A percentile compares a stretch with the other conserved stretches of the same genome.
Evolutionary conservation across 2,888 invertebrate genomes (phyloP).

Genomic region (Polyommatus iphigenia): DNA sequence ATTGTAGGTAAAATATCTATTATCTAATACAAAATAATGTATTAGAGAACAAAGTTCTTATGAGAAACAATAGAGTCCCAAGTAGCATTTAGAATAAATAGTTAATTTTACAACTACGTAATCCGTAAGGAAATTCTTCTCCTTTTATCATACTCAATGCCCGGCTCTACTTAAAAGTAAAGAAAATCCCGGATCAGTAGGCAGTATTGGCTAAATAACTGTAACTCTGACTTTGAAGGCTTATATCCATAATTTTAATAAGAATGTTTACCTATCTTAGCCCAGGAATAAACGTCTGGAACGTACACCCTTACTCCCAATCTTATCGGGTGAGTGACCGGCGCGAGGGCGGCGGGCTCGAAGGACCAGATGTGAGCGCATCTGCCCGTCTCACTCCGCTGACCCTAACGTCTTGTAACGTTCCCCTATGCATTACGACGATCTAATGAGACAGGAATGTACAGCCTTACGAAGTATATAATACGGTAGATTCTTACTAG

Average conservation of each 20-base stretch:
- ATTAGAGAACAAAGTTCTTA: too few species aligned
- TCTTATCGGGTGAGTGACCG: slow-evolving; percentile 35
- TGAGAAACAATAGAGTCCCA: too few species aligned
- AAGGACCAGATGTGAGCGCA: slow-evolving; percentile 47
- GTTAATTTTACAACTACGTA: too few species aligned
- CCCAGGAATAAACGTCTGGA: background rate
- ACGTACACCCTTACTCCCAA: background rate
- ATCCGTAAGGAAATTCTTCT: too few species aligned
- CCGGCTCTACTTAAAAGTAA: too few species aligned
- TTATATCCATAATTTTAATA: background rate
- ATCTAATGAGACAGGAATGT: background rate
- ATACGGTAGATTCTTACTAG: too few species aligned
- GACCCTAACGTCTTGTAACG: slow-evolving; percentile 52
- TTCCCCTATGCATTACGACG: slow-evolving; percentile 15
- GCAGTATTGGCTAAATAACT: background rate
- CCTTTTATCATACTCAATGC: too few species aligned
- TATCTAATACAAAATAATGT: too few species aligned
- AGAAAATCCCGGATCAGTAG: background rate
- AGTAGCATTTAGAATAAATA: too few species aligned
- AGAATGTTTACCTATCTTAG: background rate
- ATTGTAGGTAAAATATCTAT: too few species aligned
- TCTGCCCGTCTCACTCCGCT: slow-evolving; percentile 50
- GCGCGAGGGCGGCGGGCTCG: slow-evolving; percentile 30
- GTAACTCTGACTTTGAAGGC: background rate
- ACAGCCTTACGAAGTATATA: background rate